These are phyloP conservation scores for Ibidorhyncha struthersii DNA, from an alignment of 2,113 vertebrate species.

Conservation along the genomic window DNA sequence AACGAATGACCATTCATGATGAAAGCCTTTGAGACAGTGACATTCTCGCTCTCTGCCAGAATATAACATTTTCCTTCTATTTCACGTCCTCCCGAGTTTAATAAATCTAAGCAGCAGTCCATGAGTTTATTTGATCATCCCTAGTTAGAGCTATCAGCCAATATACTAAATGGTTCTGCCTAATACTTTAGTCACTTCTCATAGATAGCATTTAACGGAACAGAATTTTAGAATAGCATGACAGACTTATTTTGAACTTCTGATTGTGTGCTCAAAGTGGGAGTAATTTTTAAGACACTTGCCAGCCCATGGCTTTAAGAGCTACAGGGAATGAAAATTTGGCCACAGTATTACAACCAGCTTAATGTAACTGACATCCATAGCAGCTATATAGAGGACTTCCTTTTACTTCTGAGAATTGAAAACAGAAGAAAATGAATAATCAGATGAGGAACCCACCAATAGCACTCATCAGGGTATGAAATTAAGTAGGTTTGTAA, in stretches of 20 bases:
- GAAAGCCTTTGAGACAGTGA: neutral
- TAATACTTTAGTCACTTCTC: neutral
- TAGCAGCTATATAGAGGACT: neutral
- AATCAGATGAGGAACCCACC: neutral
- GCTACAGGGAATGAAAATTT: neutral
- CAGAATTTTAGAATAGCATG: neutral
- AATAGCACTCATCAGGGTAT: neutral
- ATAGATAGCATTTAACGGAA: neutral
- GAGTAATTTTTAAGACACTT: neutral
- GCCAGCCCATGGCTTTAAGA: neutral
- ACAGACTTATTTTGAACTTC: neutral
- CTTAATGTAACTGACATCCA: neutral
- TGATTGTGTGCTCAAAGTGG: neutral
- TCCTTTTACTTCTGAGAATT: neutral
- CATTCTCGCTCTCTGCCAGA: neutral
- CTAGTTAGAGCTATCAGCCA: neutral
- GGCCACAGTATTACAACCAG: neutral
- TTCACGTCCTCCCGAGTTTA: neutral
- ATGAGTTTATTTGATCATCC: neutral
- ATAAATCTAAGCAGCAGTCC: neutral
- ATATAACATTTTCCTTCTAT: neutral
- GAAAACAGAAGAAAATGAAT: neutral
- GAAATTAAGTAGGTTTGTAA: neutral
- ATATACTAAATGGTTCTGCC: neutral
- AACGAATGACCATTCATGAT: neutral